phyloP scores from a whole-genome alignment of 1,140 invertebrate genomes.

The Drosophila asahinai region DNA sequence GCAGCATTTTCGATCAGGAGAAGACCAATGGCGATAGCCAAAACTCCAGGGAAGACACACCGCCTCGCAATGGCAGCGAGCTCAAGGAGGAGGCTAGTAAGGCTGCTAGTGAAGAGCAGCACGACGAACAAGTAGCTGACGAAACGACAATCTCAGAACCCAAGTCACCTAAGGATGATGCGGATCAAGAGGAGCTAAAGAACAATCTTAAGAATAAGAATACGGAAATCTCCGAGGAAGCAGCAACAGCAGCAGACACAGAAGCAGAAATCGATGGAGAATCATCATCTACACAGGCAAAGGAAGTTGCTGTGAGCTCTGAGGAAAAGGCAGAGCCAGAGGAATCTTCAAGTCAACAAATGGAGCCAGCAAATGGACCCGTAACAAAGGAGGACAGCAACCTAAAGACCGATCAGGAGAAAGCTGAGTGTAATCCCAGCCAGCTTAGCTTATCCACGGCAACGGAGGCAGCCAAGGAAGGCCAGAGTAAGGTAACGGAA shows the following conservation, averaged over 20 bases:
- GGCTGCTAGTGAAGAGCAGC: conserved; percentile 12
- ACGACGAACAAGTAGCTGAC: not conserved
- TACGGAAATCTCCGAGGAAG: not conserved
- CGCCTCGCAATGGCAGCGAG: conserved; percentile 16
- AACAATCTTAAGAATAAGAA: conserved; percentile 28
- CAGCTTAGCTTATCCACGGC: not conserved
- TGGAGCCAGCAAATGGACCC: not conserved
- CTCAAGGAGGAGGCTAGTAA: not conserved
- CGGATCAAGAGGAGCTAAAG: conserved; percentile 11
- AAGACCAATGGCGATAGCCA: conserved; percentile 66
- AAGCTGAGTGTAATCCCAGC: too few species aligned
- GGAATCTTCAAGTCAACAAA: not conserved
- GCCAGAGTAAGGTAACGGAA: not conserved
- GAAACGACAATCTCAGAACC: conserved; percentile 55
- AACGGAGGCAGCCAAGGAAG: not conserved
- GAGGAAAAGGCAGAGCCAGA: not conserved
- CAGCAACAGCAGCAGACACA: not conserved
- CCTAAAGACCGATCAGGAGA: not conserved
- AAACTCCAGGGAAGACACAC: conserved; percentile 7
- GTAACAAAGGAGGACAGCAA: not conserved
- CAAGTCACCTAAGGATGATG: not conserved
- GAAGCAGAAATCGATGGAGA: not conserved
- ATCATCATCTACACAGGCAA: not conserved
- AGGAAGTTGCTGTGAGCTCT: too few species aligned
- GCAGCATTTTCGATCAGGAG: conserved; percentile 68